Evolutionary conservation across 2,888 invertebrate species (phyloP).

Genomic region (Aphelenchoides bicaudatus): DNA sequence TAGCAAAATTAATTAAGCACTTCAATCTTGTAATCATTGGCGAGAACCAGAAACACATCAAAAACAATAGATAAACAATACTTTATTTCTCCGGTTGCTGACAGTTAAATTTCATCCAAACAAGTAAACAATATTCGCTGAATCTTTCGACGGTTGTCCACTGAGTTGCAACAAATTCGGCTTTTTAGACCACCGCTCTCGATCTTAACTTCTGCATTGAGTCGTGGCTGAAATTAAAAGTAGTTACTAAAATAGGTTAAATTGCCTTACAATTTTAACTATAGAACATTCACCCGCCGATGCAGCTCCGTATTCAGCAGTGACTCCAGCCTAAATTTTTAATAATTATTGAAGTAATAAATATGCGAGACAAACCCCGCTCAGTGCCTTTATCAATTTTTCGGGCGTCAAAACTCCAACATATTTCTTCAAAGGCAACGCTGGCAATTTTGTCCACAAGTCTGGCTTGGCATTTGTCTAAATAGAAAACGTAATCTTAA

Average conservation of each 20-base stretch:
- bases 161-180: conserved; percentile 11
- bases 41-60: not conserved
- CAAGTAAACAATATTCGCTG: conserved; percentile 9
- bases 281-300: conserved; percentile 2
- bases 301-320: conserved; percentile 11
- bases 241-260: not conserved
- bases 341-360: not conserved
- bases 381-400: conserved; percentile 20
- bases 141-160: conserved; percentile 7
- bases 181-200: conserved; percentile 1
- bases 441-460: not conserved
- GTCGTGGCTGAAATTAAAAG: conserved; percentile 16
- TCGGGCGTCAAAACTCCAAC: conserved; percentile 17
- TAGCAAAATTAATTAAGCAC: not conserved
- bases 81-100: not conserved
- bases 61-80: not conserved
- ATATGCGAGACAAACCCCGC: not conserved
- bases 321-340: conserved; percentile 7
- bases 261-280: conserved; percentile 10
- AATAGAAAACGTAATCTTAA: not conserved
- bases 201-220: conserved; percentile 22
- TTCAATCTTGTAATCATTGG: not conserved
- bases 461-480: conserved; percentile 14
- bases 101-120: not conserved
- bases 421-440: not conserved